Conservation (phyloP, 2,888 invertebrate genomes). For the Hirtodrosophila histrioides region DNA sequence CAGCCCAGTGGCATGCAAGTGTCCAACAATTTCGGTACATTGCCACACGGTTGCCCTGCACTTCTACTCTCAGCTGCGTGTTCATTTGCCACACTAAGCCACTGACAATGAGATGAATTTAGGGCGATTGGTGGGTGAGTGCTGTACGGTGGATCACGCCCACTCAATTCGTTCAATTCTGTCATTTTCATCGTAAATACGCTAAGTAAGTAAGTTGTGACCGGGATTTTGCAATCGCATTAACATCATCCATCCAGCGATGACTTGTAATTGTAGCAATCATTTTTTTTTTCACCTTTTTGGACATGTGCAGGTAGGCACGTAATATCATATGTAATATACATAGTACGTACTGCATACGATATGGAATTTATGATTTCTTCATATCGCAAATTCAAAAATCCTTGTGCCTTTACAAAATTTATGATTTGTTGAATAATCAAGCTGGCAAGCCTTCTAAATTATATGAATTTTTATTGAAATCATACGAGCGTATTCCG, state of each 20-base stretch:
- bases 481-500: no score
- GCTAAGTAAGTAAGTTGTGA: constrained; percentile 23
- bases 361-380: no score
- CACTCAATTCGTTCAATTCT: constrained; percentile 13
- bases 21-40: constrained; percentile 50
- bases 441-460: no score
- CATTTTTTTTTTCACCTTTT: no score
- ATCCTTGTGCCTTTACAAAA: no score
- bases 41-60: constrained; percentile 52
- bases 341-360: no score
- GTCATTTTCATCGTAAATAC: constrained; percentile 20
- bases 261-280: no score
- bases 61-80: constrained; percentile 18
- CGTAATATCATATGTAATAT: no score
- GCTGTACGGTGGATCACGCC: constrained; percentile 3
- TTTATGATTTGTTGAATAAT: no score
- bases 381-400: no score
- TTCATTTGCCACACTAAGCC: constrained; percentile 53
- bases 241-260: neutral
- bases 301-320: no score
- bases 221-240: constrained; percentile 14
- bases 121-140: constrained; percentile 3
- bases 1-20: constrained; percentile 2
- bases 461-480: no score
- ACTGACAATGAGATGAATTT: constrained; percentile 52